These are phyloP conservation scores for Pachyuromys duprasi DNA, from an alignment of 2,797 vertebrate species.

Conservation along the genomic window DNA sequence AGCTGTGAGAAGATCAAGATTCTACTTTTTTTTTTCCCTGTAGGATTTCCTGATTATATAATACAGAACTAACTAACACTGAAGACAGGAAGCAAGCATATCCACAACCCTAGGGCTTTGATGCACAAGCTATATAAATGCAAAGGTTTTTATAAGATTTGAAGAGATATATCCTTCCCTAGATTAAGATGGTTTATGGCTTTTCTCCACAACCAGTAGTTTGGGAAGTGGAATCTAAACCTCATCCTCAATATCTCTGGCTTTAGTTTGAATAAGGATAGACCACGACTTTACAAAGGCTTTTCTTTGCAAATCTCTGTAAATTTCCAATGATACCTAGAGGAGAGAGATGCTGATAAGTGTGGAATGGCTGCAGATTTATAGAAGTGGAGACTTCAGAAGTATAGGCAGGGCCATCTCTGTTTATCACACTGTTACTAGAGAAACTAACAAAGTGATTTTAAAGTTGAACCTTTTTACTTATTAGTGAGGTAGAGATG, in stretches of 20 bases:
- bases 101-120: background rate
- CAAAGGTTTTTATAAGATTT: background rate
- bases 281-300: background rate
- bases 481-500: background rate
- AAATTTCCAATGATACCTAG: background rate
- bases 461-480: background rate
- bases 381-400: background rate
- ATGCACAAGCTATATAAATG: background rate
- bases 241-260: background rate
- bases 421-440: background rate
- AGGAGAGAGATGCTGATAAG: background rate
- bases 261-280: slow-evolving; percentile 18
- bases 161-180: background rate
- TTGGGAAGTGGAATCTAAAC: background rate
- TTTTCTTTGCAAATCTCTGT: background rate
- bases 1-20: background rate
- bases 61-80: background rate
- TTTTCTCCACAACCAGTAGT: background rate
- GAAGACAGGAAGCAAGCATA: background rate
- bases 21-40: background rate
- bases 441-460: background rate
- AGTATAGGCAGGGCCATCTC: background rate
- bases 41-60: background rate
- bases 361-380: background rate
- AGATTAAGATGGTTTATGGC: background rate